Percentiles rank a stretch among this genome's conserved stretches.
phyloP scores from a whole-genome alignment of 1,140 invertebrate genomes.

The Drosophila virilis region DNA sequence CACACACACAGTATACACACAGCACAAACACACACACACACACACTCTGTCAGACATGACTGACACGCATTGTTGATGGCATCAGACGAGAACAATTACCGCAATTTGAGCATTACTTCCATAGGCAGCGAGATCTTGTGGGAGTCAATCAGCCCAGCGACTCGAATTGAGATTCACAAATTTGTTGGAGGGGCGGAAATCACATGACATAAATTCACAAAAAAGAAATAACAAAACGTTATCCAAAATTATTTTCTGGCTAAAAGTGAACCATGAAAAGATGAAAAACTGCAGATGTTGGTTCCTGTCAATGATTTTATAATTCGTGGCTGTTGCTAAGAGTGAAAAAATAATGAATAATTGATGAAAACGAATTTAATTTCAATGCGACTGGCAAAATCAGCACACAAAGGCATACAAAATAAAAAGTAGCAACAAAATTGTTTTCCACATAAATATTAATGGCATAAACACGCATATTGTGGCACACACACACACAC shows the following conservation, averaged over 20 bases:
- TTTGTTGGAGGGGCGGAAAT: constrained; percentile 25
- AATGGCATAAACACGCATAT: constrained; percentile 2
- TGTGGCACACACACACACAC: neutral
- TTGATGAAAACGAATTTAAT: neutral
- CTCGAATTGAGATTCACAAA: constrained; percentile 26
- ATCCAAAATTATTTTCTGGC: neutral
- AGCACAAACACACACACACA: neutral
- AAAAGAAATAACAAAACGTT: neutral
- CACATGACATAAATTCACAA: constrained; percentile 61
- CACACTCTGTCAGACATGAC: neutral
- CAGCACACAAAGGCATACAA: neutral
- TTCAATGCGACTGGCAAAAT: constrained; percentile 22
- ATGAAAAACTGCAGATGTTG: constrained; percentile 26
- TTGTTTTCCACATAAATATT: constrained; percentile 19
- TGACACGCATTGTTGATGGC: constrained; percentile 53
- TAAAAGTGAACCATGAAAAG: neutral
- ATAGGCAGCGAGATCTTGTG: constrained; percentile 46
- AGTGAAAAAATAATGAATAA: neutral
- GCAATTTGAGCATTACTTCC: constrained; percentile 44
- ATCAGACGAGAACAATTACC: constrained; percentile 66
- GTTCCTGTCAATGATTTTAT: neutral
- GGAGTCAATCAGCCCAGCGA: constrained; percentile 62
- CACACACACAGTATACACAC: constrained; percentile 12
- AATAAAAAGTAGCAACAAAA: neutral
- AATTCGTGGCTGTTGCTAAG: constrained; percentile 3